phyloP scores from a whole-genome alignment of 2,113 vertebrate species.

The Chrysemys picta region DNA sequence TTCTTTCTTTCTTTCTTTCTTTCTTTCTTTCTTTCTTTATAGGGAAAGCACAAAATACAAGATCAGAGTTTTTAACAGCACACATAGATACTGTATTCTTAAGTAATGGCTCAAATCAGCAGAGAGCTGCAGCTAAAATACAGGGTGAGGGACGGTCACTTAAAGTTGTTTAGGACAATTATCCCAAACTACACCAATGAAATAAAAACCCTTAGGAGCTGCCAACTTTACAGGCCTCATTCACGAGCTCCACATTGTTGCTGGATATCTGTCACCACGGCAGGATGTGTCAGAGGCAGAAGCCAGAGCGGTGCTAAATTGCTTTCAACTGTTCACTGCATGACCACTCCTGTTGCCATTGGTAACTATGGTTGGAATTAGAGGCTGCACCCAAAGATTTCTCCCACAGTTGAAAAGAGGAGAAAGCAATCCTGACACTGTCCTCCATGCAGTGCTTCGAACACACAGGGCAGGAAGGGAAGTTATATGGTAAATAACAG shows the following conservation, averaged over 20 bases:
- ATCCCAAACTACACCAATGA: background rate
- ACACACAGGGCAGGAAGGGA: background rate
- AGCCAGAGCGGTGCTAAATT: background rate
- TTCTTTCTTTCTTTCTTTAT: background rate
- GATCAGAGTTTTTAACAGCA: background rate
- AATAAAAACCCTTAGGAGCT: background rate
- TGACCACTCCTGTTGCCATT: background rate
- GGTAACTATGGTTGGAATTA: background rate
- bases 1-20: background rate
- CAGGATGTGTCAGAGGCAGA: background rate
- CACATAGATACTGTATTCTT: background rate
- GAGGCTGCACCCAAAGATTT: background rate
- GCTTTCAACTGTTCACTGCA: background rate
- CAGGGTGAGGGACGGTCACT: background rate
- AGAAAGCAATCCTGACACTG: background rate
- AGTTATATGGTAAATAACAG: background rate
- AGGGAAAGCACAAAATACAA: background rate
- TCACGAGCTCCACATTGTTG: fast-evolving
- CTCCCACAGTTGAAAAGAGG: background rate
- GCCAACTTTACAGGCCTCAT: background rate
- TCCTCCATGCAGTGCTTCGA: background rate
- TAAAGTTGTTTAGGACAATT: constrained; percentile 14
- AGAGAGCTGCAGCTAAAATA: constrained; percentile 4
- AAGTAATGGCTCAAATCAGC: constrained; percentile 26
- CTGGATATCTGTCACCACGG: background rate